phyloP scores from a whole-genome alignment of 2,113 vertebrate species.

The Fulmarus glacialis region DNA sequence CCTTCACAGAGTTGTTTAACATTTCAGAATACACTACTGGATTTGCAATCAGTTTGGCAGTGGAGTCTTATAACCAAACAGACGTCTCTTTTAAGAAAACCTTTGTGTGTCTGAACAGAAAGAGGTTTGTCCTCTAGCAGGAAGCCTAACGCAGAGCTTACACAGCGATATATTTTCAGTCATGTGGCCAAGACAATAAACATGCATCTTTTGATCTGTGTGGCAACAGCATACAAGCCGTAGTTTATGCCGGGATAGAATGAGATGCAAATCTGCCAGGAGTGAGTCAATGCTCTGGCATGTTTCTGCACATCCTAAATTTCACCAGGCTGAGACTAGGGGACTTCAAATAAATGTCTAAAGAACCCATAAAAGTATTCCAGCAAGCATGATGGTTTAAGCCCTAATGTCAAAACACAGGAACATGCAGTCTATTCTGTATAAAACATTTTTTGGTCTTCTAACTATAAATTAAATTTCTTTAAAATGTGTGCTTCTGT shows the following conservation, averaged over 20 bases:
- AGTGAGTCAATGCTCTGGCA: constrained; percentile 59
- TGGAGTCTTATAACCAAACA: constrained; percentile 37
- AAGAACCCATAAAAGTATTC: constrained; percentile 70
- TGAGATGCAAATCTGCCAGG: constrained; percentile 68
- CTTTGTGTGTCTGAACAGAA: constrained; percentile 72
- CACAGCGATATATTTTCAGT: constrained; percentile 62
- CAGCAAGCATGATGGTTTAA: constrained; percentile 69
- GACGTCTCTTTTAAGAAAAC: constrained; percentile 55
- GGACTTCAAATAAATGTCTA: constrained; percentile 74
- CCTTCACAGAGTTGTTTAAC: constrained; percentile 47
- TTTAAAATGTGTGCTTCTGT: constrained; percentile 50
- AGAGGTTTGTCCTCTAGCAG: constrained; percentile 71
- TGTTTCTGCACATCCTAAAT: constrained; percentile 72
- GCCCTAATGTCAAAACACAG: constrained; percentile 72
- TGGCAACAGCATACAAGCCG: constrained; percentile 16
- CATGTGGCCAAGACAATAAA: constrained; percentile 76
- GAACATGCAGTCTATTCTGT: constrained; percentile 59
- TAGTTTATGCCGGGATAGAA: constrained; percentile 57
- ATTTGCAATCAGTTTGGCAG: constrained; percentile 64
- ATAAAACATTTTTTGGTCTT: constrained; percentile 49
- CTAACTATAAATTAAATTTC: constrained; percentile 67
- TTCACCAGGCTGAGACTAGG: constrained; percentile 65
- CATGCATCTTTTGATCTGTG: constrained; percentile 73
- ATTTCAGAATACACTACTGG: constrained; percentile 52
- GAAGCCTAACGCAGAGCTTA: constrained; percentile 56